Conservation (phyloP, 2,113 vertebrate genomes). For the Pseudorhombus dupliciocellatus region DNA sequence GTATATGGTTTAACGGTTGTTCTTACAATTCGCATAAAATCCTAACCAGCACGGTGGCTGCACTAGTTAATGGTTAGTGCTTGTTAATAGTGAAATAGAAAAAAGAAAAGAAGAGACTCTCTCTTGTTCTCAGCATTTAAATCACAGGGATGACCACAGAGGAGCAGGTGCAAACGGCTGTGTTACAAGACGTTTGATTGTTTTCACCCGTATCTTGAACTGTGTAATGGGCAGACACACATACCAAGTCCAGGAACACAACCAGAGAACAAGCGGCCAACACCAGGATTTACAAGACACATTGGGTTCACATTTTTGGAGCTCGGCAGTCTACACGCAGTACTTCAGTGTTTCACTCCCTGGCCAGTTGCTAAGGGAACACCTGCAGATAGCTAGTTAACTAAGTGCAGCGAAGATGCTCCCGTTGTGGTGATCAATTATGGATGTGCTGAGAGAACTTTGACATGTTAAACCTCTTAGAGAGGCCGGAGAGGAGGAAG, state of each 20-base stretch:
- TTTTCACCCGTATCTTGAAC: slow-evolving; percentile 52
- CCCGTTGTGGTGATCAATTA: slow-evolving; percentile 79
- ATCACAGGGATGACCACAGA: slow-evolving; percentile 40
- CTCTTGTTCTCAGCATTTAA: not conserved
- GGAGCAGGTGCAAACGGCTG: slow-evolving; percentile 28
- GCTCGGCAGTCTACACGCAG: slow-evolving; percentile 45
- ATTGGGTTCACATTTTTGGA: slow-evolving; percentile 62
- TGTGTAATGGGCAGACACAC: slow-evolving; percentile 51
- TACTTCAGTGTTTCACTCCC: slow-evolving; percentile 56
- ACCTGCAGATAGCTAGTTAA: slow-evolving; percentile 81
- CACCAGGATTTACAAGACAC: slow-evolving; percentile 65
- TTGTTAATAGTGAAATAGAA: not conserved
- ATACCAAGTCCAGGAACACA: slow-evolving; percentile 49
- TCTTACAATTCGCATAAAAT: not conserved
- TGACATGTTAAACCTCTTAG: slow-evolving; percentile 85
- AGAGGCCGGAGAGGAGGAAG: slow-evolving; percentile 58
- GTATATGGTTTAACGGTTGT: not conserved
- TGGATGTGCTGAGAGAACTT: slow-evolving; percentile 81
- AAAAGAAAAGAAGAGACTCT: not conserved
- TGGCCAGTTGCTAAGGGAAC: slow-evolving; percentile 78
- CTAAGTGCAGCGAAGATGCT: slow-evolving; percentile 80
- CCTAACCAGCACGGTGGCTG: not conserved
- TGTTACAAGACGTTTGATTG: slow-evolving; percentile 60
- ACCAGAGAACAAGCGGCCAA: slow-evolving; percentile 64
- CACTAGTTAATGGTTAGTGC: not conserved